A percentile compares a stretch with the other conserved stretches of the same genome.
Conservation (phyloP, 2,888 invertebrate species). For the Caenorhabditis doughertyi region DNA sequence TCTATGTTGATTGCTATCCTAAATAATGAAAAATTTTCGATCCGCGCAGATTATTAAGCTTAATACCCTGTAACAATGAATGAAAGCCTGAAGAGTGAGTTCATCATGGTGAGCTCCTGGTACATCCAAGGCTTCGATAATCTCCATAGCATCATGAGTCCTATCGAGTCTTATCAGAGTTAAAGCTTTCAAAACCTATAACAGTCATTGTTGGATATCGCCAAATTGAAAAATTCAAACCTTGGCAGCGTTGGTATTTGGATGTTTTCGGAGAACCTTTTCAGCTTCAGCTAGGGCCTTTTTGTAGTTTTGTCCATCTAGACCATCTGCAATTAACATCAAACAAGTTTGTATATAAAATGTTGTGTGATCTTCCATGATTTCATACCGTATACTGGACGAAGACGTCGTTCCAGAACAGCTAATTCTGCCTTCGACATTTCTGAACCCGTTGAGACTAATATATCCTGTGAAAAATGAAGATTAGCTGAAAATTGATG, state of each 20-base stretch:
- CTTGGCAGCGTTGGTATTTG: constrained; percentile 91
- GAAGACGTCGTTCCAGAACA: constrained; percentile 68
- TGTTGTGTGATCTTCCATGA: neutral
- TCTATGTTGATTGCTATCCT: constrained; percentile 85
- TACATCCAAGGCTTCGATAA: constrained; percentile 89
- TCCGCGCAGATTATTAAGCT: neutral
- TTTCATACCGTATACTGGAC: constrained; percentile 68
- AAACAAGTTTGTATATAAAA: neutral
- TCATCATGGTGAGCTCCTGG: constrained; percentile 91
- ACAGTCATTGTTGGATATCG: neutral
- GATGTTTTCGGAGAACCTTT: constrained; percentile 94
- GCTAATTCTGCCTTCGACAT: constrained; percentile 64
- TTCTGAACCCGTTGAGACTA: constrained; percentile 44
- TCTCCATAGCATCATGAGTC: constrained; percentile 88
- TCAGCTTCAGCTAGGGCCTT: constrained; percentile 97
- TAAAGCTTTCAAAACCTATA: constrained; percentile 91
- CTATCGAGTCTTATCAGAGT: constrained; percentile 93
- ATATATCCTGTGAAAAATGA: constrained; percentile 13
- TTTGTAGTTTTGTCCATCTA: constrained; percentile 96
- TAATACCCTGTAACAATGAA: constrained; percentile 91
- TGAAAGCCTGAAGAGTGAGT: constrained; percentile 94
- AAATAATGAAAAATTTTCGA: constrained; percentile 67
- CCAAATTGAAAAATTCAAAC: constrained; percentile 72
- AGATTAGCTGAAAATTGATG: constrained; percentile 6
- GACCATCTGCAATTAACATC: constrained; percentile 65